phyloP scores from a whole-genome alignment of 2,797 vertebrate genomes.

The Neosilurus hyrtlii region DNA sequence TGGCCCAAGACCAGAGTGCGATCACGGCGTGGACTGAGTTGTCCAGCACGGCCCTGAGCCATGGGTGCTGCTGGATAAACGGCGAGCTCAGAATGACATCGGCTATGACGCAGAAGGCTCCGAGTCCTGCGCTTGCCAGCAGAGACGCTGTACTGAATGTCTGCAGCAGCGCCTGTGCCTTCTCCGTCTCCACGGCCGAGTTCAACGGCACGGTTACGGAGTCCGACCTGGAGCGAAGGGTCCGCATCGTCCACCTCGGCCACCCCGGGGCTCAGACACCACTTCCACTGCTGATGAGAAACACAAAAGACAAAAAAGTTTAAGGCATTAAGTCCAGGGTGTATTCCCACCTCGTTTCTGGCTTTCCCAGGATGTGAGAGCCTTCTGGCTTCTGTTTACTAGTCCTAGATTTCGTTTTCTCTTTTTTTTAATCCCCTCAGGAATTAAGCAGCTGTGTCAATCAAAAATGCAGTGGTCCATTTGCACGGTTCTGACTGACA shows the following conservation, averaged over 20 bases:
- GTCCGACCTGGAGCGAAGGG: conserved; percentile 74
- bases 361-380: neutral
- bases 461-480: neutral
- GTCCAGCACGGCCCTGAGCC: conserved; percentile 86
- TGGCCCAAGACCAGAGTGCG: conserved; percentile 94
- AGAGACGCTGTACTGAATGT: conserved; percentile 87
- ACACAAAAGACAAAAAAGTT: neutral
- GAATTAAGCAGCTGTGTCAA: neutral
- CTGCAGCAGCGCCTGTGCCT: conserved; percentile 86
- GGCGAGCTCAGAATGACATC: conserved; percentile 82
- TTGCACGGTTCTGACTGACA: neutral
- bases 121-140: conserved; percentile 84
- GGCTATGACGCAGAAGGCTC: conserved; percentile 83
- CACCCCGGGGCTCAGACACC: conserved; percentile 46
- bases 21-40: conserved; percentile 85
- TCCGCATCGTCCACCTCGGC: conserved; percentile 67
- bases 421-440: neutral
- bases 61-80: conserved; percentile 82
- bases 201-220: conserved; percentile 67
- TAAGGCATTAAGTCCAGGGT: neutral
- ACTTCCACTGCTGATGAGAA: neutral
- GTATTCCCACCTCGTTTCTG: neutral
- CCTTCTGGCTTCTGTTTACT: neutral
- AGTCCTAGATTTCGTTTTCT: neutral
- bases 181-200: conserved; percentile 88